Evolutionary conservation across 2,888 invertebrate genomes (phyloP).

Genomic region (Buathra laborator): DNA sequence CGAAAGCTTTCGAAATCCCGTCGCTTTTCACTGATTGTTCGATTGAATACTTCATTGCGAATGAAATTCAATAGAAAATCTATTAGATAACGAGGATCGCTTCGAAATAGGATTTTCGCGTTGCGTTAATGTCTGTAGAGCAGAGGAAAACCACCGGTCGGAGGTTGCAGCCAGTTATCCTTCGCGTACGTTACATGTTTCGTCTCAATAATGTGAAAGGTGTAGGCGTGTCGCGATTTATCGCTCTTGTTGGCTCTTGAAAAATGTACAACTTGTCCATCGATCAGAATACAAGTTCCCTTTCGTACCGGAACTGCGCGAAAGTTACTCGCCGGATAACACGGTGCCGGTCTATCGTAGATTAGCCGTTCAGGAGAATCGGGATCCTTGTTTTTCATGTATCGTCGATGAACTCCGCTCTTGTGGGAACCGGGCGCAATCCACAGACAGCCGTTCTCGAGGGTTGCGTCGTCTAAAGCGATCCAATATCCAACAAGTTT

Average conservation of each 20-base stretch:
- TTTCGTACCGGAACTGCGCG: slow-evolving; percentile 92
- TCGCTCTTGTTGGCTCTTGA: slow-evolving; percentile 94
- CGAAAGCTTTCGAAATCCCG: not conserved
- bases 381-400: slow-evolving; percentile 90
- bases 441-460: slow-evolving; percentile 98
- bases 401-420: slow-evolving; percentile 91
- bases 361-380: slow-evolving; percentile 87
- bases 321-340: slow-evolving; percentile 91
- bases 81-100: not conserved
- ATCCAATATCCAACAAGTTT: slow-evolving; percentile 97
- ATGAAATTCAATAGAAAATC: no score
- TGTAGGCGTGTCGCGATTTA: slow-evolving; percentile 96
- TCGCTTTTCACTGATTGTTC: not conserved
- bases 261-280: slow-evolving; percentile 97
- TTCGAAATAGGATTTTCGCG: not conserved
- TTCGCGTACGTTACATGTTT: slow-evolving; percentile 90
- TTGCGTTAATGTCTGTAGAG: slow-evolving; percentile 87
- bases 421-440: slow-evolving; percentile 97
- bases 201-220: slow-evolving; percentile 96
- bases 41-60: not conserved
- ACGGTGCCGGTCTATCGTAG: slow-evolving; percentile 90
- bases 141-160: slow-evolving; percentile 90
- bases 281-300: slow-evolving; percentile 95
- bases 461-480: slow-evolving; percentile 96
- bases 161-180: slow-evolving; percentile 95